Conservation (phyloP, 2,888 invertebrate genomes). For the Ditylenchus weischeri region DNA sequence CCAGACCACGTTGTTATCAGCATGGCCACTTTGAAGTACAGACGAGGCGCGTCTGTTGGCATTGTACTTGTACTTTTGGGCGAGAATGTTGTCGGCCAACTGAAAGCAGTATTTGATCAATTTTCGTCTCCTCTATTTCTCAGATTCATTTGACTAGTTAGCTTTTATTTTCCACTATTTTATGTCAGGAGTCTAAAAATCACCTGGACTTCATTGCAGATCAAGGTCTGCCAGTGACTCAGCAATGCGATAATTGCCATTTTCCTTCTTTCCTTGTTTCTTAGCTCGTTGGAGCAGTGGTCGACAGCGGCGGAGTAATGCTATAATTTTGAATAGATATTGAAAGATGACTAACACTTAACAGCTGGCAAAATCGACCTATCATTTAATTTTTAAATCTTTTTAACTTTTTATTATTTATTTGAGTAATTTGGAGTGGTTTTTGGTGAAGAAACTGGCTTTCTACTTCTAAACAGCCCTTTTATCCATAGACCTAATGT, state of each 20-base stretch:
- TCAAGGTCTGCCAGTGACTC: conserved; percentile 55
- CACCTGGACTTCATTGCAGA: conserved; percentile 45
- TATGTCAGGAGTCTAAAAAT: neutral
- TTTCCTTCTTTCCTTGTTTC: conserved; percentile 37
- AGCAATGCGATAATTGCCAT: conserved; percentile 49
- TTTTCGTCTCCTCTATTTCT: neutral
- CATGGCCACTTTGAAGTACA: no score
- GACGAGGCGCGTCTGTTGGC: neutral
- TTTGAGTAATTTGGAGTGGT: no score
- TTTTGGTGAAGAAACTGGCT: no score
- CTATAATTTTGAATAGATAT: neutral
- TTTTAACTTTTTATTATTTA: neutral
- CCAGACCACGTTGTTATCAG: no score
- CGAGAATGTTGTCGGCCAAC: conserved; percentile 32
- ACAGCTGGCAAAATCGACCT: conserved; percentile 10
- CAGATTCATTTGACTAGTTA: no score
- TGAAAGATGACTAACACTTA: no score
- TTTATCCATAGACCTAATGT: no score
- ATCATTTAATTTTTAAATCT: neutral
- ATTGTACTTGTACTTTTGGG: conserved; percentile 32
- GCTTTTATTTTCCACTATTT: no score
- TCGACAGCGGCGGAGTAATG: neutral
- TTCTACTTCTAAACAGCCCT: no score
- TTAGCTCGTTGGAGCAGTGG: neutral
- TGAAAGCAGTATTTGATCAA: neutral